A percentile compares a stretch with the other conserved stretches of the same genome.
Evolutionary conservation across 2,888 invertebrate species (phyloP).

Genomic region (Acrocyrtus sp.): DNA sequence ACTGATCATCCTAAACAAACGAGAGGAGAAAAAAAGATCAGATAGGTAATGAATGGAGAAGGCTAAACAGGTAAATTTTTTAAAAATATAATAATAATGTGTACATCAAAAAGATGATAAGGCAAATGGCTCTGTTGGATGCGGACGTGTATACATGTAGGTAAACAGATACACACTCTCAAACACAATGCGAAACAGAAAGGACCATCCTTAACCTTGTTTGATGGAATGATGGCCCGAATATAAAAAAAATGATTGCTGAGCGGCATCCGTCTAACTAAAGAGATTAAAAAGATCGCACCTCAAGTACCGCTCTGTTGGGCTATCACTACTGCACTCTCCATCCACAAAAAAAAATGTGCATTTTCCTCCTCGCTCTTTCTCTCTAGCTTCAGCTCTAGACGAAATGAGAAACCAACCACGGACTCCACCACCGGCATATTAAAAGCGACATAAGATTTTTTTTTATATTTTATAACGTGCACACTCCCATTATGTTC

Average conservation of each 20-base stretch:
- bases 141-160: constrained; percentile 1
- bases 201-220: constrained; percentile 53
- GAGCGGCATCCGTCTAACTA: constrained; percentile 60
- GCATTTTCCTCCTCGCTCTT: neutral
- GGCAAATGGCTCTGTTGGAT: constrained; percentile 44
- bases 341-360: constrained; percentile 22
- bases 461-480: neutral
- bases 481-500: neutral
- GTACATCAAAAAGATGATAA: neutral
- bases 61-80: constrained; percentile 8
- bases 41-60: neutral
- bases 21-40: constrained; percentile 13
- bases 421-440: constrained; percentile 18
- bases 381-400: constrained; percentile 2
- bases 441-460: neutral
- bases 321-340: constrained; percentile 36
- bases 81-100: neutral
- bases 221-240: constrained; percentile 45
- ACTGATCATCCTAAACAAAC: constrained; percentile 36
- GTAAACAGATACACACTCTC: constrained; percentile 39
- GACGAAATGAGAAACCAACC: constrained; percentile 52
- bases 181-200: constrained; percentile 2
- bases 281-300: constrained; percentile 62
- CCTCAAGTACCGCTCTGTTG: constrained; percentile 58
- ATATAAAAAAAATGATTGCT: constrained; percentile 55